Evolutionary conservation across 2,888 invertebrate species (phyloP), one percentile per base, ranked within the genome.

Genomic region (Polia nebulosa): DNA sequence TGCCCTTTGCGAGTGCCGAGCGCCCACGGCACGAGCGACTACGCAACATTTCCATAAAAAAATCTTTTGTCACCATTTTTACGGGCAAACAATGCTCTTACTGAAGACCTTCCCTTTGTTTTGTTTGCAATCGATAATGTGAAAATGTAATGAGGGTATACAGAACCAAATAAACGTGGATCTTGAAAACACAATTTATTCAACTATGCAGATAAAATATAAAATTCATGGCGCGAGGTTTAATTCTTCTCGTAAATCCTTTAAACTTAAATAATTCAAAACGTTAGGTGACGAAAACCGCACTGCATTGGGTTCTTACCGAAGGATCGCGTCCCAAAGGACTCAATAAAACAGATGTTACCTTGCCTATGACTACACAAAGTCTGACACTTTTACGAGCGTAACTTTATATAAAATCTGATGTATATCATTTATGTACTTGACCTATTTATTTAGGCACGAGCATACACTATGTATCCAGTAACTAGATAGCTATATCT

Each of bases 301-400:
- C 80, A 68, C 44, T 78, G 75, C 80, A 77, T 65, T 63, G 59
- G 67, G 68, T 70, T 70, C 52, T 57, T 52, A 66, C 61, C 44
- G 45, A 80, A 74, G 67, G 74, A 64, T 66, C 64, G 32, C 20
- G 64, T 74, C 82, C 70, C 78, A 32, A 17, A 63, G 64, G 78
- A 72, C 67, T 67, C 73, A 66, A 82, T 83, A 82, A 83, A 83
- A 82, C 71, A 82, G 69, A 80, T 76, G 81, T 72, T 79, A 80
- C 70, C 72, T 80, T 72, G 58, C 78, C 78, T 82, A 78, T 80
- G 78, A 80, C 78, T 76, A 71, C 64, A 70, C 63, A 68, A 75
- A 67, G 73, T 69, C 67, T 74, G 81, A 74, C 72, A 73, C 72
- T 75, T 80, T 83, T 76, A 82, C 72, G 78, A 76, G 57, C 78